Evolutionary conservation across 2,113 vertebrate species (phyloP).

Genomic region (Bostrychus sinensis): DNA sequence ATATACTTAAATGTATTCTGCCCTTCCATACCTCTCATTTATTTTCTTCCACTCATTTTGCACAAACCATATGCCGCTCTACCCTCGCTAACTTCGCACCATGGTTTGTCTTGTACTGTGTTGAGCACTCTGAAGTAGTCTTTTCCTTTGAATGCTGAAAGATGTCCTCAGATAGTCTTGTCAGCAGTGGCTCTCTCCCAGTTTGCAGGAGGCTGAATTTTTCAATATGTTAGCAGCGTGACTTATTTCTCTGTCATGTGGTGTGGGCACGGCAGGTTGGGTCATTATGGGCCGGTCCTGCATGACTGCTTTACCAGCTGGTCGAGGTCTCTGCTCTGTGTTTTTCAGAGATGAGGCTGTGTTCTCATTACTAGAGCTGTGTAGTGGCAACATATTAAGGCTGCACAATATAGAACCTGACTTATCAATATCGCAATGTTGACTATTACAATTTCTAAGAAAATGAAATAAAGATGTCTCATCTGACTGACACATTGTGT

Average conservation of each 20-base stretch:
- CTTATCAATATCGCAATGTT: neutral
- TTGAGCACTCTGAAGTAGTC: neutral
- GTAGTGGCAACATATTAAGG: no score
- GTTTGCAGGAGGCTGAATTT: neutral
- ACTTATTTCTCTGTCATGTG: neutral
- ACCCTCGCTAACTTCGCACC: neutral
- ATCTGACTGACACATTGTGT: no score
- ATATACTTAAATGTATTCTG: neutral
- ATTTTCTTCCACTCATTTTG: neutral
- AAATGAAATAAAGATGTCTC: no score
- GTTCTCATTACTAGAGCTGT: neutral
- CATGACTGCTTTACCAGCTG: neutral
- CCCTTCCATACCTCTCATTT: neutral
- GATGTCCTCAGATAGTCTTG: slow-evolving; percentile 1
- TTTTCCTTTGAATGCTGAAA: neutral
- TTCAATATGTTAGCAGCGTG: neutral
- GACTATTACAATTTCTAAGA: no score
- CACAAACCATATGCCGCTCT: neutral
- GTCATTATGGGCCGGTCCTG: slow-evolving; percentile 1
- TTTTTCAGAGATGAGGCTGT: neutral
- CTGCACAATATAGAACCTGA: no score
- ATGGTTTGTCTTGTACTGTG: neutral
- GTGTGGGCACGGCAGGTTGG: neutral
- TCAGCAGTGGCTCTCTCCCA: neutral
- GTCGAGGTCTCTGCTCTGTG: neutral